phyloP scores from a whole-genome alignment of 2,888 invertebrate genomes.

The Stenchaetothrips biformis region DNA sequence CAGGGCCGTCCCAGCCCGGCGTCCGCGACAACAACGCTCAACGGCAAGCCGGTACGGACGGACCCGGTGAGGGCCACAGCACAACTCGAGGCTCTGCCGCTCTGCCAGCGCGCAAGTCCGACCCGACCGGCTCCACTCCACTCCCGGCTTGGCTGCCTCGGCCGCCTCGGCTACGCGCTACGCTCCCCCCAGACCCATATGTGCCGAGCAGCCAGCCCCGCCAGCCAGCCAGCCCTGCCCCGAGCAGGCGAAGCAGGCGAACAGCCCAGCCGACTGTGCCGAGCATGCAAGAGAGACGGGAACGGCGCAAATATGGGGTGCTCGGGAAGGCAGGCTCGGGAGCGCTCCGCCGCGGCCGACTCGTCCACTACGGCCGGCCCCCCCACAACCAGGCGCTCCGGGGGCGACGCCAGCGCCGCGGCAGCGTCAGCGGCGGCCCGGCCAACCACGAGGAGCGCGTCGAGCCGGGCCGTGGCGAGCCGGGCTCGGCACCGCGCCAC shows the following conservation, averaged over 20 bases:
- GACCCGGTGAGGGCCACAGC: conserved; percentile 17
- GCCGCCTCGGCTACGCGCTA: not conserved
- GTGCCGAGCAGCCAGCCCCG: conserved; percentile 29
- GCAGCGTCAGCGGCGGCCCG: conserved; percentile 29
- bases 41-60: conserved; percentile 20
- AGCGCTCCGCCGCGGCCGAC: conserved; percentile 29
- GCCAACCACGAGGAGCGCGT: conserved; percentile 20
- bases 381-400: conserved; percentile 28
- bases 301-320: conserved; percentile 49
- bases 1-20: not conserved
- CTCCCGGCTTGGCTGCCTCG: conserved; percentile 27
- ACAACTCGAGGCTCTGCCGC: conserved; percentile 29
- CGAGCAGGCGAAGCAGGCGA: not conserved
- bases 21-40: too few species aligned
- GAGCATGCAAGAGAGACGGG: conserved; percentile 35
- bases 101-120: conserved; percentile 29
- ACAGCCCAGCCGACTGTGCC: not conserved
- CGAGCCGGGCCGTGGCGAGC: not conserved
- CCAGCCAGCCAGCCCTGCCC: not conserved
- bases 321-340: conserved; percentile 45
- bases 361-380: conserved; percentile 30
- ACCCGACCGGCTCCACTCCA: not conserved
- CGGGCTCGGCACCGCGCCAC: not conserved
- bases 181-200: conserved; percentile 33
- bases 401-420: conserved; percentile 30